Base-by-base conservation (phyloP, 2,113 vertebrate species). In the Gallinago jamesoni region DNA sequence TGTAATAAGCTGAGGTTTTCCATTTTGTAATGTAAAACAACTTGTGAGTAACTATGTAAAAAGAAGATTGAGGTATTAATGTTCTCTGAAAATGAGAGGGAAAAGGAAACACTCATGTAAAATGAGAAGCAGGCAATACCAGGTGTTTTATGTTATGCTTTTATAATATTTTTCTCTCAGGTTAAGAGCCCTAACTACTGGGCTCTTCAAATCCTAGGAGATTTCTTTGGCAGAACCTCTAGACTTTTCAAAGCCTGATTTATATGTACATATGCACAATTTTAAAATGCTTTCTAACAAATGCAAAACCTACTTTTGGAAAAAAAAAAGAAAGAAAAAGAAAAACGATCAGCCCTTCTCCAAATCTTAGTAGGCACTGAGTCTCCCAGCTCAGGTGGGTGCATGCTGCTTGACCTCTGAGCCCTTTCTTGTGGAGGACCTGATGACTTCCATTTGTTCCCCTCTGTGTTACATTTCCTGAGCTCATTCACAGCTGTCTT, bases 151-250 rank as follows among this genome's bases (percentile, higher is more conserved):
- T 39, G 43, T 82, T 94, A 43, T 33, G 27, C 64, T 70, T 57
- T 87, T 74, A 47, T 89, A 72, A 39, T 70, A 87, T 89, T 94
- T 93, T 92, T 64, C 56, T 92, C 60, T 73, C 22, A 48, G 45
- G 83, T 94, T 95, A 96, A 94, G 95, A 92, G 82, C 67, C 39
- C 73, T 81, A 84, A 92, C 92, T 94, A 63, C 37, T 78, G 56
- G 80, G 76, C 45, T 84, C 69, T 93, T 96, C 92, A 85, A 21
- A 81, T 92, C 75, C 85, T 68, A 87, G 69, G 72, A 93, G 74
- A 90, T 84, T 78, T 85, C 85, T 68, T 57, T 88, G 22, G 39
- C 55, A 87, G 90, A 84, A 59, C 31, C 28, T 94, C 57, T 59
- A 66, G 25, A 70, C 20, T 73, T 97, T 66, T 94, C 8, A 83